phyloP scores from a whole-genome alignment of 2,888 invertebrate genomes.

The Tetheella fluctuosa region DNA sequence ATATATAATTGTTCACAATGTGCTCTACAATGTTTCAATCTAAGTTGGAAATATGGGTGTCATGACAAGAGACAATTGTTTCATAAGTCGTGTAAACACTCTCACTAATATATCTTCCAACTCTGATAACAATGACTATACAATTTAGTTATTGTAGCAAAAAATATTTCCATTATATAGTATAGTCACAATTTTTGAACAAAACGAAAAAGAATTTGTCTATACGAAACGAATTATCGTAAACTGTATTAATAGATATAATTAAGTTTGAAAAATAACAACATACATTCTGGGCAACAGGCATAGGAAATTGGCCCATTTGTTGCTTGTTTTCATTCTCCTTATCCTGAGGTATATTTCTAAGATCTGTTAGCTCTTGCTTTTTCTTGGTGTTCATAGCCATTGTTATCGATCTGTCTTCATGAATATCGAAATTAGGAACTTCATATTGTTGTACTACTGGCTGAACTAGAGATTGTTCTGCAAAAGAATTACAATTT shows the following conservation, averaged over 20 bases:
- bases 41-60: too few relatives aligned
- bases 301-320: slow-evolving; percentile 41
- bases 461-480: slow-evolving; percentile 75
- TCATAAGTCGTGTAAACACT: neutral
- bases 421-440: slow-evolving; percentile 78
- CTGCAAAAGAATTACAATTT: slow-evolving; percentile 40
- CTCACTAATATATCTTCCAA: neutral
- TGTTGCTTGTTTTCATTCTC: slow-evolving; percentile 66
- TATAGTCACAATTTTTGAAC: neutral
- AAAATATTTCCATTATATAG: neutral
- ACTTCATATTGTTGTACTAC: slow-evolving; percentile 75
- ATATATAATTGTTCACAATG: neutral
- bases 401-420: slow-evolving; percentile 79
- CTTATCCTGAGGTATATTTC: slow-evolving; percentile 64
- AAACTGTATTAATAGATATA: too few relatives aligned
- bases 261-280: slow-evolving; percentile 4
- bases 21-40: neutral
- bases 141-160: neutral
- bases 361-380: slow-evolving; percentile 54
- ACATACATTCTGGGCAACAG: slow-evolving; percentile 62
- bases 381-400: slow-evolving; percentile 73
- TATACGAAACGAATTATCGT: slow-evolving; percentile 8
- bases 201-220: neutral
- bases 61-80: too few relatives aligned
- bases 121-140: neutral